Percentiles rank a stretch among this genome's conserved stretches.
Conservation (phyloP, 2,888 invertebrate genomes). For the Cheilosia soror region DNA sequence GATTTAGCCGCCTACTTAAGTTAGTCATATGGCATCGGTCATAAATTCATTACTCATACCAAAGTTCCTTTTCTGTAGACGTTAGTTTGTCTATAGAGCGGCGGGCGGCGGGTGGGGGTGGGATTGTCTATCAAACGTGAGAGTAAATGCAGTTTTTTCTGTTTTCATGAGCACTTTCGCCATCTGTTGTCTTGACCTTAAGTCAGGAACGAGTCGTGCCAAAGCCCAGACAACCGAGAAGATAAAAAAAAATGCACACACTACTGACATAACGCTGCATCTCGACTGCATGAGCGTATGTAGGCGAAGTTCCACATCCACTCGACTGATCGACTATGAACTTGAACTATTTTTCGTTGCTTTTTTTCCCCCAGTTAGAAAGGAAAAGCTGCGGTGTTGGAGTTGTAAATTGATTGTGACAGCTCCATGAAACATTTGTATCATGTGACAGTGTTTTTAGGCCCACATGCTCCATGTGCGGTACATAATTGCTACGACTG, state of each 20-base stretch:
- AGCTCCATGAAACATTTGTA: conserved; percentile 60
- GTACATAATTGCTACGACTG: conserved; percentile 31
- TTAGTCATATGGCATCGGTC: conserved; percentile 16
- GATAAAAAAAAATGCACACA: conserved; percentile 16
- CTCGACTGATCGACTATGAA: conserved; percentile 64
- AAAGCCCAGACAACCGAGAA: conserved; percentile 27
- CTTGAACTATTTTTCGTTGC: conserved; percentile 63
- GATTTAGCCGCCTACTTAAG: conserved; percentile 38
- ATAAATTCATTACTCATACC: conserved; percentile 52
- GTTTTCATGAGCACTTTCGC: conserved; percentile 6
- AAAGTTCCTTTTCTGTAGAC: conserved; percentile 21
- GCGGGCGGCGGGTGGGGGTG: neutral
- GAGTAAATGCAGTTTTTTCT: conserved; percentile 5
- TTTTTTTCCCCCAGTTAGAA: conserved; percentile 40
- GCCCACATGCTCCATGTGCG: conserved; percentile 46
- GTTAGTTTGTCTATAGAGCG: neutral
- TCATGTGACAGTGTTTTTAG: conserved; percentile 56
- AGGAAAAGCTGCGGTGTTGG: conserved; percentile 39
- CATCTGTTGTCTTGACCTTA: conserved; percentile 60
- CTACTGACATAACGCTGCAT: conserved; percentile 2
- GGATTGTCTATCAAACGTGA: conserved; percentile 14
- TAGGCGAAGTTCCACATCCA: conserved; percentile 68
- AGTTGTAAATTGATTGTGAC: conserved; percentile 73
- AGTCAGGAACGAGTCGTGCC: conserved; percentile 55
- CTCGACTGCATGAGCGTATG: neutral